Evolutionary conservation across 2,113 vertebrate genomes (phyloP), one percentile per base, ranked within the genome.

Genomic region (Thunnus maccoyii): DNA sequence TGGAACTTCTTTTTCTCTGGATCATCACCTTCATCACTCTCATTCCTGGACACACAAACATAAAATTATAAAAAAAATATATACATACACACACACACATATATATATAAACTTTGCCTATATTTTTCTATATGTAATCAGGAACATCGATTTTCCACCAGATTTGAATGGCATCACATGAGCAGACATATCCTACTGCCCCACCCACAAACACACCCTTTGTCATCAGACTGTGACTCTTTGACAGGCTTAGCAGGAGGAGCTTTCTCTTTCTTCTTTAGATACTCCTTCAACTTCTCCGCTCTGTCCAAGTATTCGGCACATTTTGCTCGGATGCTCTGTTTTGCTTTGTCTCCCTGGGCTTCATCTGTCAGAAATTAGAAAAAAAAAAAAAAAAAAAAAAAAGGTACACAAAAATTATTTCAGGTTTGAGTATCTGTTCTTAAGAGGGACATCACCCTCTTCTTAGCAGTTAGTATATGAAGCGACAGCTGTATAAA

Each of bases 1-100:
- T 99, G 98, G 67, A 99, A 96, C 85, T 99, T 99, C 95, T 98
- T 99, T 94, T 98, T 99, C 90, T 99, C 98, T 71, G 97, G 97
- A 82, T 99, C 94, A 70, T 96, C 97, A 82, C 97, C 98, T 8
- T 97, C 97, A 94, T 99, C 98, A 70, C 97, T 99, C 69, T 99
- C 98, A 95, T 97, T 98, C 90, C 98, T 99, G 83, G 77, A 92
- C 66, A 93, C 78, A 89, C 22, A 85, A 67, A 55, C 8, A 82
- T 11, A 58, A 20, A 20, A 32, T 30, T 61, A 48, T 54, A 78
- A 27, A 76, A 51, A 46, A 36, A 52, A 14, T 4, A 27, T 46
- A 9, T 2, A 30, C 2, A 30, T 1, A 30, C 27, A 30, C 4
- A 30, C 4, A 30, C 27, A 30, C 27, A 30, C 22, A 22, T 22